Evolutionary conservation across 2,797 vertebrate genomes (phyloP).

Genomic region (Holocentrus rufus): DNA sequence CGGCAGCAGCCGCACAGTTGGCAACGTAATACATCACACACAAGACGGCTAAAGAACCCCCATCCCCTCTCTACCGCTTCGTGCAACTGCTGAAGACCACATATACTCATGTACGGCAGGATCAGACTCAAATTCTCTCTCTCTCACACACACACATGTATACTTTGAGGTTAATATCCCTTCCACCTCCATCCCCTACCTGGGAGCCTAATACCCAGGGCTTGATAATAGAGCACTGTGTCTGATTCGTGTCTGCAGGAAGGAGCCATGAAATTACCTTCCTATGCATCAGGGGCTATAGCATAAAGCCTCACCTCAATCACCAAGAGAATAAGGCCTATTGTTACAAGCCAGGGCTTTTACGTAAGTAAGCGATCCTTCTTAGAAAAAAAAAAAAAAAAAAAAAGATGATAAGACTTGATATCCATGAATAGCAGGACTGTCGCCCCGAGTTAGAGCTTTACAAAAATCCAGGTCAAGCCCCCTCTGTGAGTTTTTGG

Average conservation of each 20-base stretch:
- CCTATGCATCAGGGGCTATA: conserved; percentile 65
- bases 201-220: conserved; percentile 67
- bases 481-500: conserved; percentile 50
- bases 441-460: conserved; percentile 63
- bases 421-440: conserved; percentile 66
- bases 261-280: conserved; percentile 80
- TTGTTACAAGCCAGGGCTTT: conserved; percentile 68
- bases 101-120: conserved; percentile 53
- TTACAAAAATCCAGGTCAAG: conserved; percentile 76
- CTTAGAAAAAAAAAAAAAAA: conserved; percentile 49
- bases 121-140: conserved; percentile 36
- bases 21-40: conserved; percentile 67
- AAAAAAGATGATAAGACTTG: conserved; percentile 60
- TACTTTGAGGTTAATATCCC: conserved; percentile 67
- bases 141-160: conserved; percentile 48
- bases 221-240: conserved; percentile 78
- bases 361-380: conserved; percentile 69
- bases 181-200: conserved; percentile 61
- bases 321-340: conserved; percentile 71
- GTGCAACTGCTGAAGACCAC: conserved; percentile 36
- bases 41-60: conserved; percentile 12
- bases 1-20: conserved; percentile 65
- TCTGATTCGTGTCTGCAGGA: conserved; percentile 78
- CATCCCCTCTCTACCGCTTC: conserved; percentile 41
- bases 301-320: conserved; percentile 74